Conservation (phyloP, 2,797 vertebrate genomes). For the Pseudochaenichthys georgianus region DNA sequence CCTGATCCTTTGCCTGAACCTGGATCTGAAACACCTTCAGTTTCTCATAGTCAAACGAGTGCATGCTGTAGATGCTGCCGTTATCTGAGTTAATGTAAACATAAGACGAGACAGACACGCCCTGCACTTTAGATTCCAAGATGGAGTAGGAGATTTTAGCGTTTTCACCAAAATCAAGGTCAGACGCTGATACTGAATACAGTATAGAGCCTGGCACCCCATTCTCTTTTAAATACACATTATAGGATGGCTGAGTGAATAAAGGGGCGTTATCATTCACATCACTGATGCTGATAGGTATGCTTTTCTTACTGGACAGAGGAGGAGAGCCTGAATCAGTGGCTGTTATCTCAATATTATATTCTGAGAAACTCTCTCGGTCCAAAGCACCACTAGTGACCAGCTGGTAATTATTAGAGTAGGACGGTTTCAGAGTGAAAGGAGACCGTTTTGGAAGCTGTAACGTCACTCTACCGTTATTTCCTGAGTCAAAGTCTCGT, state of each 20-base stretch:
- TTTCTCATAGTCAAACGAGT: constrained; percentile 85
- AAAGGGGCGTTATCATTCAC: constrained; percentile 86
- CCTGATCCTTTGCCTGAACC: constrained; percentile 82
- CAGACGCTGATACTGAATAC: constrained; percentile 86
- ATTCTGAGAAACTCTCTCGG: constrained; percentile 80
- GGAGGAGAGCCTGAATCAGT: constrained; percentile 82
- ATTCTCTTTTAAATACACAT: constrained; percentile 88
- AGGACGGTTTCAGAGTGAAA: constrained; percentile 56
- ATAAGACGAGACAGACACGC: constrained; percentile 83
- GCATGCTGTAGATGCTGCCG: constrained; percentile 84
- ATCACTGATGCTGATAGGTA: constrained; percentile 86
- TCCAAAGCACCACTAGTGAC: constrained; percentile 76
- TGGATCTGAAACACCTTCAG: constrained; percentile 76
- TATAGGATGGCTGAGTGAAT: constrained; percentile 79
- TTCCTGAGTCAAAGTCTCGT: constrained; percentile 64
- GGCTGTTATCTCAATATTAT: constrained; percentile 86
- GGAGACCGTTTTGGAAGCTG: constrained; percentile 18
- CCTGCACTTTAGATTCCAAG: constrained; percentile 78
- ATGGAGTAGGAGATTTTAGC: constrained; percentile 78
- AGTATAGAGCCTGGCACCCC: constrained; percentile 82
- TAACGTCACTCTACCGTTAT: constrained; percentile 51
- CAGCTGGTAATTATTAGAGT: constrained; percentile 66
- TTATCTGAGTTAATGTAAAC: constrained; percentile 88
- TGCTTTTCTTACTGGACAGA: constrained; percentile 80
- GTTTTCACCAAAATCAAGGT: constrained; percentile 80